These are phyloP conservation scores for Catocala sponsa DNA, from an alignment of 2,888 invertebrate species.

Conservation along the genomic window DNA sequence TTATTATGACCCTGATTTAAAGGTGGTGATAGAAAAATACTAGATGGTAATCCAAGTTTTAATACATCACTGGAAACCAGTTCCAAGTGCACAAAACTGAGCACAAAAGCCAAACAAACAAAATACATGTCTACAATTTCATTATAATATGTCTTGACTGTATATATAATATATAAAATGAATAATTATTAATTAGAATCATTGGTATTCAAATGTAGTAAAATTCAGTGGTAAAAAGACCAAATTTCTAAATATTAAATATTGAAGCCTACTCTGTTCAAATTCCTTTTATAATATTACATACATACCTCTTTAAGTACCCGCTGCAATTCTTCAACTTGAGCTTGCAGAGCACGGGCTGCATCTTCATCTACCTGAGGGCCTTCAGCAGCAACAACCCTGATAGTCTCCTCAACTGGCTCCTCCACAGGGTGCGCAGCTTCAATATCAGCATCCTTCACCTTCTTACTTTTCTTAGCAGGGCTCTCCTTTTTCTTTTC, in stretches of 20 bases:
- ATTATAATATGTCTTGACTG: too few relatives aligned
- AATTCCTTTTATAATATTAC: not conserved
- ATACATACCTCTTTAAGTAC: constrained; percentile 79
- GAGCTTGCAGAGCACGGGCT: constrained; percentile 79
- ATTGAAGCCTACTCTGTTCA: not conserved
- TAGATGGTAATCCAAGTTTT: too few relatives aligned
- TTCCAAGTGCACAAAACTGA: too few relatives aligned
- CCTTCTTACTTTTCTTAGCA: constrained; percentile 80
- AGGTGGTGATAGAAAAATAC: too few relatives aligned
- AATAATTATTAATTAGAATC: too few relatives aligned
- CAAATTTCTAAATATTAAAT: not conserved
- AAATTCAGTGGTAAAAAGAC: too few relatives aligned
- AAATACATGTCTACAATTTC: too few relatives aligned
- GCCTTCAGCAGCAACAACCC: constrained; percentile 78
- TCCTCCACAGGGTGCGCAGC: constrained; percentile 65
- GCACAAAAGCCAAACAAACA: too few relatives aligned
- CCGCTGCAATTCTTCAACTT: constrained; percentile 82
- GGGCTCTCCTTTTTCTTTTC: constrained; percentile 86
- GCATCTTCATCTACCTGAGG: constrained; percentile 79
- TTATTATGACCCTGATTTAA: too few relatives aligned
- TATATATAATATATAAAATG: too few relatives aligned
- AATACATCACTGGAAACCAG: too few relatives aligned
- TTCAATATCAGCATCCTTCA: constrained; percentile 80
- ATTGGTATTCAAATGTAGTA: too few relatives aligned
- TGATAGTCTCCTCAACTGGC: constrained; percentile 75